Conservation (phyloP, 2,888 invertebrate species). For the Diarsia mendica region DNA sequence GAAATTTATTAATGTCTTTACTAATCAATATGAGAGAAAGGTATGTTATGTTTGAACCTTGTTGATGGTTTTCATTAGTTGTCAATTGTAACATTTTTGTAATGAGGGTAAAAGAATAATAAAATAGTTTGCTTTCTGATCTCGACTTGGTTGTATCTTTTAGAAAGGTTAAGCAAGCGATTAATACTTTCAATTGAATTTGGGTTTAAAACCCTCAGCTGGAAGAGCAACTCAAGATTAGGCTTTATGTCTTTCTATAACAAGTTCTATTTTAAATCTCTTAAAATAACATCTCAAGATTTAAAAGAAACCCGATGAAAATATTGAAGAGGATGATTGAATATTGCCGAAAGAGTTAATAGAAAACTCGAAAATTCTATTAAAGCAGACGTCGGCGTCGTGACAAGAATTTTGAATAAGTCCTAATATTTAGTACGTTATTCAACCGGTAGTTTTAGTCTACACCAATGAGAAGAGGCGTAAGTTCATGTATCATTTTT, state of each 20-base stretch:
- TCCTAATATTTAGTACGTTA: not conserved
- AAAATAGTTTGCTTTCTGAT: too few species aligned
- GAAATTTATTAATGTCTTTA: too few species aligned
- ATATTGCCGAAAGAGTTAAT: not conserved
- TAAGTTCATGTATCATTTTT: not conserved
- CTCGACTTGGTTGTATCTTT: too few species aligned
- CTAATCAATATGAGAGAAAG: too few species aligned
- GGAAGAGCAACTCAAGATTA: not conserved
- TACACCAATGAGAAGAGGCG: not conserved
- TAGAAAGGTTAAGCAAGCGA: not conserved
- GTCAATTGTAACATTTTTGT: too few species aligned
- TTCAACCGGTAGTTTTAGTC: not conserved
- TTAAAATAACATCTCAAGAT: not conserved
- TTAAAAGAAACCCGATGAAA: not conserved
- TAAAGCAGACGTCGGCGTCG: not conserved
- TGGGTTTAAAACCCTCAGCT: not conserved
- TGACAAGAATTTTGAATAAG: not conserved
- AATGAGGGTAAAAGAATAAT: too few species aligned
- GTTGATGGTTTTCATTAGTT: too few species aligned
- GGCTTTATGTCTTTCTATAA: not conserved
- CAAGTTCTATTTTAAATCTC: not conserved
- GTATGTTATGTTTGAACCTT: too few species aligned
- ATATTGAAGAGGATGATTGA: not conserved
- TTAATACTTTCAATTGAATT: not conserved
- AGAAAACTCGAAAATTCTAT: not conserved